phyloP scores from a whole-genome alignment of 1,140 invertebrate species.

The Gyrodactylus salaris region DNA sequence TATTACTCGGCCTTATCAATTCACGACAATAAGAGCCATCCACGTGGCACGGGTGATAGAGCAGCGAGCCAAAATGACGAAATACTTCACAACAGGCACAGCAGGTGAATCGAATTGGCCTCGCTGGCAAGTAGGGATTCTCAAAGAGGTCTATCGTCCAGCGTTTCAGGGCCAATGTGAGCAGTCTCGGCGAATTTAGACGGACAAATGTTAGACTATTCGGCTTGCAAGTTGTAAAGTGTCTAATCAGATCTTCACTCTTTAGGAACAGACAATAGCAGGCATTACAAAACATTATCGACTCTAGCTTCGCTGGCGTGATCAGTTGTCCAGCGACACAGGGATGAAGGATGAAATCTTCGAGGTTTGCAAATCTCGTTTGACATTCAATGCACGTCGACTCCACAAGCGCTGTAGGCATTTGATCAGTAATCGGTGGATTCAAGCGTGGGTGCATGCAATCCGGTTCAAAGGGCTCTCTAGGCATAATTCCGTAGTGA shows the following conservation, averaged over 20 bases:
- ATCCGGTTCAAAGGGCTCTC: background rate
- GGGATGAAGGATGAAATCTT: conserved; percentile 1
- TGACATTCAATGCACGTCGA: background rate
- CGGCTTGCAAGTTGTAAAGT: background rate
- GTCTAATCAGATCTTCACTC: background rate
- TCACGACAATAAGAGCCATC: background rate
- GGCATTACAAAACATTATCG: background rate
- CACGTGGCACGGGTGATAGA: background rate
- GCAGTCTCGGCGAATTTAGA: background rate
- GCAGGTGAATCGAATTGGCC: background rate
- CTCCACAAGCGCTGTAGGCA: background rate
- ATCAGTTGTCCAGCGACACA: conserved; percentile 1
- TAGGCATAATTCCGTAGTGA: background rate
- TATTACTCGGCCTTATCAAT: background rate
- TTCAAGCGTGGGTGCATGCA: background rate
- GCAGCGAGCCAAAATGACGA: background rate
- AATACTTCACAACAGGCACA: background rate
- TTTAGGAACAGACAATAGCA: background rate
- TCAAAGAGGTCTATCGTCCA: background rate
- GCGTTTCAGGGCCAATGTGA: background rate
- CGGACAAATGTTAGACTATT: background rate
- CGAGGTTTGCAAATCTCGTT: background rate
- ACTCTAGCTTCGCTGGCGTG: background rate
- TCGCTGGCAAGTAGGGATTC: background rate
- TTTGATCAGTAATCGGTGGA: background rate